Evolutionary conservation across 2,797 vertebrate species (phyloP), one percentile per base, ranked within the genome.

Genomic region (Todus mexicanus): DNA sequence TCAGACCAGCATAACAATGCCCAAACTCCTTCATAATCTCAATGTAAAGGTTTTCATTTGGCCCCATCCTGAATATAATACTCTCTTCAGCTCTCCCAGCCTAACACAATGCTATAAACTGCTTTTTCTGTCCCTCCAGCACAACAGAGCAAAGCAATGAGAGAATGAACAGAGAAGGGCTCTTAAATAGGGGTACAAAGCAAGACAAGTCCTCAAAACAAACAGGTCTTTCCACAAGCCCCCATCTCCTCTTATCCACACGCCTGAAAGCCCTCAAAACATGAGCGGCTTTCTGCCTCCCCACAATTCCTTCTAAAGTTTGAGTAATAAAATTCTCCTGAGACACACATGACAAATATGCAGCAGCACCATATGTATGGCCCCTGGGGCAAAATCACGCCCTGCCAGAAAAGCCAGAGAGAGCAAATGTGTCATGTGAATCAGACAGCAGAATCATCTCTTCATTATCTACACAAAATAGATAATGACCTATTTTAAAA

Each of bases 81-180:
- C 2, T 20, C 74, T 84, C 78, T 91, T 33, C 75, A 61, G 57
- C 25, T 81, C 38, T 75, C 70, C 33, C 47, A 77, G 45, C 13
- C 74, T 84, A 79, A 79, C 12, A 73, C 11, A 42, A 74, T 21
- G 29, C 75, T 93, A 74, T 60, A 77, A 92, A 78, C 33, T 43
- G 23, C 17, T 85, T 65, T 60, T 60, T 71, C 64, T 64, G 79
- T 17, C 60, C 45, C 70, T 76, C 47, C 38, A 90, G 66, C 63
- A 64, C 11, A 69, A 95, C 78, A 95, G 72, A 86, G 83, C 86
- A 91, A 96, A 96, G 92, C 91, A 92, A 93, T 35, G 76, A 91
- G 47, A 91, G 72, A 79, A 63, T 82, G 84, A 93, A 93, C 88
- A 95, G 59, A 93, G 53, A 87, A 80, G 66, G 57, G 51, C 54